phyloP scores from a whole-genome alignment of 2,113 vertebrate species.

The Catharus bicknelli region DNA sequence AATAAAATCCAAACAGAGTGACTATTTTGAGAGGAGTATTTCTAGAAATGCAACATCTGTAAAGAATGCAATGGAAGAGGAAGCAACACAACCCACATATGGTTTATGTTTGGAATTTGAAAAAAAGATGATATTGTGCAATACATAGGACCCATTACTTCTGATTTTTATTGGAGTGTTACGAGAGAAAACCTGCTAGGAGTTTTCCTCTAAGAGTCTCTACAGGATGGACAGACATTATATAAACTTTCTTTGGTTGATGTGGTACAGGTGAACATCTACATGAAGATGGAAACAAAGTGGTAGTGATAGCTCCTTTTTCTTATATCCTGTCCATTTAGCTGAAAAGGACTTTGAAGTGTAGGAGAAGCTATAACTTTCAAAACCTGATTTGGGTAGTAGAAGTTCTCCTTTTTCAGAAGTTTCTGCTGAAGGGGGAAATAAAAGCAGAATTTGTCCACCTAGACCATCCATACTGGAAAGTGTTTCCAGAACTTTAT shows the following conservation, averaged over 20 bases:
- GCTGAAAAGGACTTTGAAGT: not conserved
- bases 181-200: not conserved
- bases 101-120: not conserved
- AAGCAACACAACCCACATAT: not conserved
- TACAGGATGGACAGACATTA: not conserved
- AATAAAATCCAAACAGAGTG: not conserved
- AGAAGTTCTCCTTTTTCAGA: not conserved
- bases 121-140: not conserved
- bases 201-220: not conserved
- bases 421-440: not conserved
- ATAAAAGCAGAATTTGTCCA: not conserved
- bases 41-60: conserved; percentile 22
- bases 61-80: conserved; percentile 8
- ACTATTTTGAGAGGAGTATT: conserved; percentile 6
- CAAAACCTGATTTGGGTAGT: not conserved
- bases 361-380: not conserved
- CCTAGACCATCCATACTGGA: not conserved
- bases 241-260: not conserved
- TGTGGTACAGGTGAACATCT: not conserved
- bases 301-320: not conserved
- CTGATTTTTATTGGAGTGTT: not conserved
- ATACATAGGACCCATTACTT: not conserved
- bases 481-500: not conserved
- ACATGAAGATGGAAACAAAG: not conserved
- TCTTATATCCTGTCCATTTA: not conserved